These are phyloP conservation scores for Napeogenes sylphis DNA, from an alignment of 2,888 invertebrate species.

Conservation along the genomic window DNA sequence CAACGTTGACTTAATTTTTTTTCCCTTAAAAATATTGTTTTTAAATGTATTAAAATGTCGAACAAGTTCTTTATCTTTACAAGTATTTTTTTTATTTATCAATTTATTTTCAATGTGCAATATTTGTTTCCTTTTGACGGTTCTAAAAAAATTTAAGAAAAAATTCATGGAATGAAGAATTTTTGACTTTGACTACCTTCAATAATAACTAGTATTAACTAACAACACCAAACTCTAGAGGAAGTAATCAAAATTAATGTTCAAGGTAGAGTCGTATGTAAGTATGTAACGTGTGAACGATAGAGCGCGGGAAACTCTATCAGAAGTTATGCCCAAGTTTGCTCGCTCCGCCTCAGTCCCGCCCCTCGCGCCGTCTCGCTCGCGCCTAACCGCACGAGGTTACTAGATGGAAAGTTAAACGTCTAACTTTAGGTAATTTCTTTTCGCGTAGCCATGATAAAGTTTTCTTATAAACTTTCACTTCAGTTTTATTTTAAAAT, in stretches of 20 bases:
- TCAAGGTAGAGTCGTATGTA: conserved; percentile 2
- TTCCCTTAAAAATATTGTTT: not conserved
- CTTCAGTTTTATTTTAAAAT: not conserved
- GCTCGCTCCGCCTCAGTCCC: conserved; percentile 52
- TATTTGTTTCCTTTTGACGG: too few relatives aligned
- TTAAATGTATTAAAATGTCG: not conserved
- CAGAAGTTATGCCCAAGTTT: conserved; percentile 57
- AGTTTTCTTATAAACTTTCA: not conserved
- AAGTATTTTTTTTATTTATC: too few relatives aligned
- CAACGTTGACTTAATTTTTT: too few relatives aligned
- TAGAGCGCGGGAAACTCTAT: conserved; percentile 51
- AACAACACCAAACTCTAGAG: too few relatives aligned
- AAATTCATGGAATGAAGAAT: too few relatives aligned
- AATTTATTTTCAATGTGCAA: too few relatives aligned
- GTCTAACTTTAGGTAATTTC: conserved; percentile 19
- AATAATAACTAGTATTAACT: too few relatives aligned
- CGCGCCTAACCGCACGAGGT: conserved; percentile 50
- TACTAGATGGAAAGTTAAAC: conserved; percentile 15
- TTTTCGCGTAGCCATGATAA: not conserved
- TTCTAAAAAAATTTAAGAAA: too few relatives aligned
- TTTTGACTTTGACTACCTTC: too few relatives aligned
- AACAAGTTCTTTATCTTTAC: too few relatives aligned
- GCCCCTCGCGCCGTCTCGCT: conserved; percentile 50
- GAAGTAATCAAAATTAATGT: too few relatives aligned
- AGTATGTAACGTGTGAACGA: conserved; percentile 8